Evolutionary conservation across 2,888 invertebrate genomes (phyloP).

Genomic region (Yponomeuta sedellus): DNA sequence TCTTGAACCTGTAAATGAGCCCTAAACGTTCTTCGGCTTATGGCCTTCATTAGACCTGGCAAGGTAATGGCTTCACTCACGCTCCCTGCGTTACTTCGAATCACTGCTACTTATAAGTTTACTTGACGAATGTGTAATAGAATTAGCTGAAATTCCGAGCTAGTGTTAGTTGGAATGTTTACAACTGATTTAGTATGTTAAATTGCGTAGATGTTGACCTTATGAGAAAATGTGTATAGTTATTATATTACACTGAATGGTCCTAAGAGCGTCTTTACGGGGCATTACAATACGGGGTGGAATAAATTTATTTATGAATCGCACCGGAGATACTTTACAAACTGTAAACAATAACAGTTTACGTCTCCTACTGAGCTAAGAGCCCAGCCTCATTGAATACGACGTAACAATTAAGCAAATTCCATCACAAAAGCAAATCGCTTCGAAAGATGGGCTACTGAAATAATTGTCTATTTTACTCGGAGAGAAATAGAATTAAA

Average conservation of each 20-base stretch:
- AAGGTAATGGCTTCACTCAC: constrained; percentile 50
- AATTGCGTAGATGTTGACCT: not conserved
- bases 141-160: not conserved
- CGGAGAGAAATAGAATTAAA: constrained; percentile 76
- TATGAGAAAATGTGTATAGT: too few relatives aligned
- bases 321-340: not conserved
- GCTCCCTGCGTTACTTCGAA: constrained; percentile 23
- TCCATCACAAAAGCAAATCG: constrained; percentile 68
- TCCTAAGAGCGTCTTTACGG: too few relatives aligned
- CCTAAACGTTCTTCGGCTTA: constrained; percentile 26
- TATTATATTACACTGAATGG: too few relatives aligned
- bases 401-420: constrained; percentile 61
- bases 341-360: not conserved
- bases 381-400: not conserved
- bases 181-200: not conserved
- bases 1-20: not conserved
- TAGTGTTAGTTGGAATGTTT: not conserved
- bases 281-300: not conserved
- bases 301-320: not conserved
- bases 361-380: not conserved
- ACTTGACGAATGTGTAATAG: constrained; percentile 4
- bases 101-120: constrained; percentile 10
- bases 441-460: constrained; percentile 72
- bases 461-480: constrained; percentile 76
- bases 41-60: constrained; percentile 52